Base-by-base conservation (phyloP, 2,797 vertebrate species). In the Vespertilio murinus region DNA sequence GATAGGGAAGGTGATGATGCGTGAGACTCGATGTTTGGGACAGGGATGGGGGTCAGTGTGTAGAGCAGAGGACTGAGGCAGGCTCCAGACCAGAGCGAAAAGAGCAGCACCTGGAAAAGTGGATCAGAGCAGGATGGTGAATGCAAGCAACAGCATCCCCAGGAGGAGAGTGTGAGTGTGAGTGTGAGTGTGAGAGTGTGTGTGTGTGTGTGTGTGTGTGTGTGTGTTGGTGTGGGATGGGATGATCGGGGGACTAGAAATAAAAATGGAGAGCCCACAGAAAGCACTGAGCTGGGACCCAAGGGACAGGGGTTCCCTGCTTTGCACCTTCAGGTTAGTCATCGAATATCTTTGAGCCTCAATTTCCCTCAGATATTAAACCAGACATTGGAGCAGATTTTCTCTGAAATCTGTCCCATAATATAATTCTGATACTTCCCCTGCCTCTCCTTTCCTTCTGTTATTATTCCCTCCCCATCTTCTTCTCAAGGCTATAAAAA, bases 121-220 rank as follows among this genome's bases (percentile, higher is more conserved):
- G 25, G 64, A 47, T n/a, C 16, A 18, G 30, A 85, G n/a, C 2
- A 13, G 40, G 56, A 18, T 1, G 6, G 52, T 18, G 45, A 82
- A 8, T 6, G 28, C 0, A 8, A 33, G 28, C 0, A 8, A 33
- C 1, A 2, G 59, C 67, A 54, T 2, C 9, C 13, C 35, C 10
- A 3, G 40, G 35, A 69, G 38, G 74, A 13, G 18, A 8, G 52
- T 20, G 52, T 52, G 18, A 6, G 49, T 52, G 42, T 5, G 35
- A 0, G 7, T 2, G 8, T 40, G 23, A 1, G 11, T 11, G 5
- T 8, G 0, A 4, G 25, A n/a, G 54, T 14, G n/a, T 1, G 33
- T 5, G 1, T 8, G 35, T 16, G 17, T 49, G 33, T 17, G 16
- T 18, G 54, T 14, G n/a, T 1, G 33, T 5, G 1, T 8, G 35